Base-by-base conservation (phyloP, 2,113 vertebrate species). In the Grallaria varia region DNA sequence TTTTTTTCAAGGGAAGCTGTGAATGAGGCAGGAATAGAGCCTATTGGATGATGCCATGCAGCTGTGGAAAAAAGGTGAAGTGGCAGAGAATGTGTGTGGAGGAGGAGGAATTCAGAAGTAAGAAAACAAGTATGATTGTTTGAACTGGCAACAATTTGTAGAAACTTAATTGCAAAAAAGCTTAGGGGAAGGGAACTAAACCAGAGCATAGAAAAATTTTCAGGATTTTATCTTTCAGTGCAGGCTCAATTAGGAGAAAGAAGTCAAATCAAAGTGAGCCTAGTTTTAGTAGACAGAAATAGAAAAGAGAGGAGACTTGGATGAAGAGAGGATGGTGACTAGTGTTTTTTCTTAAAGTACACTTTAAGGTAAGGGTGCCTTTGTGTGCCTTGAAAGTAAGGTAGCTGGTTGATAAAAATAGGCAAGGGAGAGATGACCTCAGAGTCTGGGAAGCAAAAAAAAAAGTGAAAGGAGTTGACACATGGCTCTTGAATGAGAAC, bases 381-480 rank as follows among this genome's bases (percentile, higher is more conserved):
- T 91, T 75, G 44, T 82, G 16, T 93, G 77, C 78, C 21, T 76
- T 85, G 84, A 59, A 71, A 68, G 55, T 72, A 83, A 87, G 42
- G 80, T 83, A 37, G 45, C 81, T 91, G 80, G 49, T 28, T 76
- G 71, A 75, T 96, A 94, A 95, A 97, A 96, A 96, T 91, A 87
- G 71, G 8, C 20, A 11, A 28, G n/a, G 37, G 63, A 62, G 42
- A 87, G 82, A 94, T 95, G 91, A 95, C 75, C 74, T 91, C 87
- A 94, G 87, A 96, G 94, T 95, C 93, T 96, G 89, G 90, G 94
- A 92, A 97, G 87, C 56, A 50, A 78, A 66, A 87, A 89, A 50
- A n/a, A 35, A 23, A 55, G 75, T 74, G 86, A 72, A 56, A 58
- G 12, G 33, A 89, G 19, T 30, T 81, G 73, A 50, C 55, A 19